Evolutionary conservation across 1,140 invertebrate species (phyloP).

Genomic region (Acyrthosiphon pisum): DNA sequence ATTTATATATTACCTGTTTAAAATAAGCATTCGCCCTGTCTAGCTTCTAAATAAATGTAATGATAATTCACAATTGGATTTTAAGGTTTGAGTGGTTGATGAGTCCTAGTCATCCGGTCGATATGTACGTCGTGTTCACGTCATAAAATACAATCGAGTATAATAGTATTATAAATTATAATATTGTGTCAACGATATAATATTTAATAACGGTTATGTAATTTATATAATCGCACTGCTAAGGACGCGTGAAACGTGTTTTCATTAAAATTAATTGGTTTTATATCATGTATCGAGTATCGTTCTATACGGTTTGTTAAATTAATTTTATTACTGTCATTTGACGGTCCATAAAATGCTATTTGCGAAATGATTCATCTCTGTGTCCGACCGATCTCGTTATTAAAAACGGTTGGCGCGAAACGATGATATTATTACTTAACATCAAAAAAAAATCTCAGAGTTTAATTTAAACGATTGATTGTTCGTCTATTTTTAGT

Average conservation of each 20-base stretch:
- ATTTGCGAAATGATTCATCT: neutral
- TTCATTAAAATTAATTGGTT: neutral
- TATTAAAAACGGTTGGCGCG: neutral
- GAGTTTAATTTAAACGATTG: neutral
- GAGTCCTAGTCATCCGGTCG: too few relatives aligned
- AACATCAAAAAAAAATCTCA: neutral
- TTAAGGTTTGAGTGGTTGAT: too few relatives aligned
- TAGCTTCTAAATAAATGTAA: neutral
- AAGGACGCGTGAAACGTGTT: neutral
- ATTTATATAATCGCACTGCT: neutral
- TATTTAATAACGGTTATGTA: neutral
- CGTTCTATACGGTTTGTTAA: neutral
- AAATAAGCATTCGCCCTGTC: neutral
- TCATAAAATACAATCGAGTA: too few relatives aligned
- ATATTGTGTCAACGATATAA: neutral
- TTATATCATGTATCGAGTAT: neutral
- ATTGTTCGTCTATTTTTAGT: neutral
- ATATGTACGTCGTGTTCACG: too few relatives aligned
- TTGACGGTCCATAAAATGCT: neutral
- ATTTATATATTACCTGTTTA: too few relatives aligned
- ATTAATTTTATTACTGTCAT: neutral
- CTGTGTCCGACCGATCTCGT: neutral
- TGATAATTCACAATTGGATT: too few relatives aligned
- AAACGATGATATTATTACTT: neutral
- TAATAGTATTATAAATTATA: neutral